phyloP scores from a whole-genome alignment of 2,797 vertebrate genomes.

The Rallus crepitans region DNA sequence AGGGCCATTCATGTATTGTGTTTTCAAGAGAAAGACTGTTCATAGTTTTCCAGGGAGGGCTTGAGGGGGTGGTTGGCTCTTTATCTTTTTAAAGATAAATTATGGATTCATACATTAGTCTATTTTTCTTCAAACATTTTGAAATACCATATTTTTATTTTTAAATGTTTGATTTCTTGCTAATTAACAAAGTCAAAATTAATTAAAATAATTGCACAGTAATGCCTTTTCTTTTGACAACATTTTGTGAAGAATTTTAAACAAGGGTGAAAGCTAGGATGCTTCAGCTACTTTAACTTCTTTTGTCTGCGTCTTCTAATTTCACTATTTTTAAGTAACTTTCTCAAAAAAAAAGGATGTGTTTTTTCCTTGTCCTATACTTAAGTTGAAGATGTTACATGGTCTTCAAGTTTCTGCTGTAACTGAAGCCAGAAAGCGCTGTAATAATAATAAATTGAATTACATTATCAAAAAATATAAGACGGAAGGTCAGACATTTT shows the following conservation, averaged over 20 bases:
- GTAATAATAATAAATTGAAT: neutral
- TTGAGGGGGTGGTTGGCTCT: fast-evolving
- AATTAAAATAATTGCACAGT: neutral
- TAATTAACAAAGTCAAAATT: neutral
- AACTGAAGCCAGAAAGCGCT: neutral
- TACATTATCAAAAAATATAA: neutral
- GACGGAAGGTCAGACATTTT: neutral
- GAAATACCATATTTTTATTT: fast-evolving
- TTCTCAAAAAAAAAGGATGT: neutral
- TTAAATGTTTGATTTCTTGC: neutral
- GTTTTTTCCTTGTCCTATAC: neutral
- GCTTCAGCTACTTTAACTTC: neutral
- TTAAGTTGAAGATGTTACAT: neutral
- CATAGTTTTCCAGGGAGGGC: neutral
- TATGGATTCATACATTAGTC: neutral
- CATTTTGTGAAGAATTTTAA: neutral
- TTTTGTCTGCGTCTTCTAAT: neutral
- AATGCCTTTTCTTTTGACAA: neutral
- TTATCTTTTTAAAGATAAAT: neutral
- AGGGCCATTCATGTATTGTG: neutral
- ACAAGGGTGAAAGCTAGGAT: neutral
- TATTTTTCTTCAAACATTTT: neutral
- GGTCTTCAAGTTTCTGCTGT: neutral
- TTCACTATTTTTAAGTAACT: neutral
- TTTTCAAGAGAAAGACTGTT: neutral